A percentile compares a stretch with the other conserved stretches of the same genome.
Conservation (phyloP, 2,797 vertebrate species). For the Hafferia zeledoni region DNA sequence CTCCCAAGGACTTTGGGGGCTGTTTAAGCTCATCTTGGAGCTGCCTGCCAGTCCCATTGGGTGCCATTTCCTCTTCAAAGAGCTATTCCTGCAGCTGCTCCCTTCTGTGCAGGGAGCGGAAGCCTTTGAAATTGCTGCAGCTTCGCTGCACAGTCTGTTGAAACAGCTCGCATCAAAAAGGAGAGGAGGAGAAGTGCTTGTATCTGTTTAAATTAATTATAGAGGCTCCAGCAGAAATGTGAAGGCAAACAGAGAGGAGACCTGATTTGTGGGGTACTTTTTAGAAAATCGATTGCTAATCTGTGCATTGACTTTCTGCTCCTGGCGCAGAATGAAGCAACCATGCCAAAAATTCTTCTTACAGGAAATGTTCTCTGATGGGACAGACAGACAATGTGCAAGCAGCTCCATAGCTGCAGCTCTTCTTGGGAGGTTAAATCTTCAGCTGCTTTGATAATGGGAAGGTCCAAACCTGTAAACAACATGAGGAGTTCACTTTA, state of each 20-base stretch:
- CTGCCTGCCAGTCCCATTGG: constrained; percentile 56
- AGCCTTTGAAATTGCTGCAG: constrained; percentile 67
- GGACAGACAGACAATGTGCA: background rate
- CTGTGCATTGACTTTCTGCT: constrained; percentile 24
- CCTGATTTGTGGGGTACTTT: constrained; percentile 39
- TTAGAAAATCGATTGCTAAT: constrained; percentile 45
- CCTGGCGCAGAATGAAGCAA: background rate
- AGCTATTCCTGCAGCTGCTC: constrained; percentile 61
- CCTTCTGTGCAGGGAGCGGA: constrained; percentile 54
- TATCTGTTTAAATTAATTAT: constrained; percentile 66
- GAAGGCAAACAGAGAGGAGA: constrained; percentile 42
- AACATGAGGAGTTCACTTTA: background rate
- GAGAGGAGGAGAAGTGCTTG: constrained; percentile 52
- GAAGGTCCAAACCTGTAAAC: background rate
- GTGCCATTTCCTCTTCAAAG: constrained; percentile 75
- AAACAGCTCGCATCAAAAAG: constrained; percentile 51
- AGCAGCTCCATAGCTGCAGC: background rate
- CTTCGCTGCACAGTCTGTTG: constrained; percentile 17
- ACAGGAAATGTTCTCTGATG: background rate
- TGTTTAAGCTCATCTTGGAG: constrained; percentile 26
- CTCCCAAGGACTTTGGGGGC: constrained; percentile 50
- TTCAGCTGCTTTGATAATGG: background rate
- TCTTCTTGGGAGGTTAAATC: background rate
- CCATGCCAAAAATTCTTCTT: constrained; percentile 36
- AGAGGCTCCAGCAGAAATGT: constrained; percentile 42